Base-by-base conservation (phyloP, 53 echinoderm and acorn worm genomes). In the Actinopyga echinites region DNA sequence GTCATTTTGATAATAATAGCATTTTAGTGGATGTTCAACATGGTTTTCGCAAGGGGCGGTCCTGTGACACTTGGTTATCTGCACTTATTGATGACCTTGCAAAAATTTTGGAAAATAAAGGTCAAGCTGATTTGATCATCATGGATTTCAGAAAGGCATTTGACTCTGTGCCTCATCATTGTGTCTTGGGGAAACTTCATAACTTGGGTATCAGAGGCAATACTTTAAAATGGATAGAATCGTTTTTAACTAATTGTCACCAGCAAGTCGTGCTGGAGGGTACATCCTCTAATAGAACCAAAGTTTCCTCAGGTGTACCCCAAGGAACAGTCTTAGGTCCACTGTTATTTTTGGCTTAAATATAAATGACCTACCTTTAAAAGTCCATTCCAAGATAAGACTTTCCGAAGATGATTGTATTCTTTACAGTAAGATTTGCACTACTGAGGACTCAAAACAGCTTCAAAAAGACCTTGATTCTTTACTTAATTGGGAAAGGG, bases 261-360 rank as follows among this genome's bases (percentile, higher is more conserved):
- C 88, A 88, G 54, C 75, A 56, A 49, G 88, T 83, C 52, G 56
- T 75, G 19, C 52, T 88, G 6, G 83, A 88, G 42, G 83, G 83
- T 37, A 38, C 54, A 30, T 36, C 34, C 1, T 83, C 83, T 36
- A 34, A 13, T 4, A 11, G 77, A 36, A 65, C 80, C 13, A 17
- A 64, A 75, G 83, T 75, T 29, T 45, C 54, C 7, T 88, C 88
- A 38, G 75, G 83, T 17, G 81, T 88, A 20, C 88, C 83, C 7
- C 83, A 88, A 83, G 83, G 88, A 13, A 88, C 83, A 53, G 88
- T 88, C 24, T 23, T 88, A 5, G 77, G 88, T 35, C 85, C 80
- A 35, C 21, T 80, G 31, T 64, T 89, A 3, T 79, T 89, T 55
- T 75, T 85, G 7, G 3, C 37, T 7, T 37, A n/a, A n/a, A 37